Conservation (phyloP, 2,113 vertebrate genomes). For the Stegostoma tigrinum region DNA sequence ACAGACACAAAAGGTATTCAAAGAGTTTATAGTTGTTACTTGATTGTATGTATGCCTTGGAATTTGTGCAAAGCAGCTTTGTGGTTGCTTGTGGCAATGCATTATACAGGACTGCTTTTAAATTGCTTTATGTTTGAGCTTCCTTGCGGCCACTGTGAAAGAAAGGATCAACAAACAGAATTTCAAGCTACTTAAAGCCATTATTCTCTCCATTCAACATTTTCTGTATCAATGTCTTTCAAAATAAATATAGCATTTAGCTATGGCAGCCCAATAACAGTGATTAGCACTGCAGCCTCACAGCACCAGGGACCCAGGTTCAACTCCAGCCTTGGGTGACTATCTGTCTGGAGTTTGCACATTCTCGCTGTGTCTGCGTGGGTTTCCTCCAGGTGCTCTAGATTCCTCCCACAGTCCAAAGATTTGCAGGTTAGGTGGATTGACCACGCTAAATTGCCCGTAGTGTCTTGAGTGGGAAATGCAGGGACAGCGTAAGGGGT, state of each 20-base stretch:
- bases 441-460: too few species aligned
- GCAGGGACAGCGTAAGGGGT: too few species aligned
- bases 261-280: neutral
- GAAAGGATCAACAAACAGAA: neutral
- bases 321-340: too few species aligned
- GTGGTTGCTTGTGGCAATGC: neutral
- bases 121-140: neutral
- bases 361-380: too few species aligned
- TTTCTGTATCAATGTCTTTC: neutral
- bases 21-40: neutral
- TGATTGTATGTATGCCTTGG: neutral
- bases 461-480: too few species aligned
- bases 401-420: too few species aligned
- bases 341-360: too few species aligned
- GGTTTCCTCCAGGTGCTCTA: too few species aligned
- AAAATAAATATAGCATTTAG: neutral
- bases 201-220: neutral
- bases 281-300: too few species aligned
- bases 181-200: neutral
- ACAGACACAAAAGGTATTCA: neutral
- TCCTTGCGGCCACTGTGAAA: too few species aligned
- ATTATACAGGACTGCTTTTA: neutral
- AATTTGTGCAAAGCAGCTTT: neutral
- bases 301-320: too few species aligned
- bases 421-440: too few species aligned